Conservation (phyloP, 2,888 invertebrate genomes). For the Hirtodrosophila duncani region DNA sequence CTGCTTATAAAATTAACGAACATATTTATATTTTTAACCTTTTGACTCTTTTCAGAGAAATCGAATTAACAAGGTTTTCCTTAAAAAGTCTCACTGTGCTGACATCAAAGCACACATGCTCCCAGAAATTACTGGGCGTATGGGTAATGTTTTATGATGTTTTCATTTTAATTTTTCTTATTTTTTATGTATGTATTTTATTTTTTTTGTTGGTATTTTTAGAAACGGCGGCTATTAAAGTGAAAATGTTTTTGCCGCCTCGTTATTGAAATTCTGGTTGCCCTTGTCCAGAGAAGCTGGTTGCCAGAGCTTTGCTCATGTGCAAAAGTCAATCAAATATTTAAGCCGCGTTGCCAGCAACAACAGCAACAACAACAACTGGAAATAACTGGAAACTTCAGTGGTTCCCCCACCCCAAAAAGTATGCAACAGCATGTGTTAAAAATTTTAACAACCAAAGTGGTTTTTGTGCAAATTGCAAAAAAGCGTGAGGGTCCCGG, state of each 20-base stretch:
- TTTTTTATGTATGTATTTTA: too few relatives aligned
- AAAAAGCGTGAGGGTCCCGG: constrained; percentile 49
- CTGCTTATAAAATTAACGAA: too few relatives aligned
- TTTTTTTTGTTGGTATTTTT: constrained; percentile 31
- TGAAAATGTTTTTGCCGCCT: constrained; percentile 23
- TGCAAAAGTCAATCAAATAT: constrained; percentile 52
- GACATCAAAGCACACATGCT: too few relatives aligned
- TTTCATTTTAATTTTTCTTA: too few relatives aligned
- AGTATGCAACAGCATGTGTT: constrained; percentile 51
- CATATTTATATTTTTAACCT: too few relatives aligned
- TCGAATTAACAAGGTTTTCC: too few relatives aligned
- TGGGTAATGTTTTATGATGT: constrained; percentile 61
- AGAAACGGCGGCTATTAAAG: too few relatives aligned
- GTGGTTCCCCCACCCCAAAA: constrained; percentile 10
- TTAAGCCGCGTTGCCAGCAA: constrained; percentile 45
- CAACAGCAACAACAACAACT: constrained; percentile 3
- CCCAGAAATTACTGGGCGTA: constrained; percentile 50
- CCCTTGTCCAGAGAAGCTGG: background rate
- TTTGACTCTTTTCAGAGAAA: too few relatives aligned
- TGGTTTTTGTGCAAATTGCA: constrained; percentile 47
- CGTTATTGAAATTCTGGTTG: background rate
- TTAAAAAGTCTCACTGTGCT: too few relatives aligned
- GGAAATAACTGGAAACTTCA: constrained; percentile 9
- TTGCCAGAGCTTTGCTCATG: constrained; percentile 30
- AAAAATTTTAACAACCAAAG: constrained; percentile 53